Evolutionary conservation across 2,888 invertebrate species (phyloP).

Genomic region (Aradus depressus): DNA sequence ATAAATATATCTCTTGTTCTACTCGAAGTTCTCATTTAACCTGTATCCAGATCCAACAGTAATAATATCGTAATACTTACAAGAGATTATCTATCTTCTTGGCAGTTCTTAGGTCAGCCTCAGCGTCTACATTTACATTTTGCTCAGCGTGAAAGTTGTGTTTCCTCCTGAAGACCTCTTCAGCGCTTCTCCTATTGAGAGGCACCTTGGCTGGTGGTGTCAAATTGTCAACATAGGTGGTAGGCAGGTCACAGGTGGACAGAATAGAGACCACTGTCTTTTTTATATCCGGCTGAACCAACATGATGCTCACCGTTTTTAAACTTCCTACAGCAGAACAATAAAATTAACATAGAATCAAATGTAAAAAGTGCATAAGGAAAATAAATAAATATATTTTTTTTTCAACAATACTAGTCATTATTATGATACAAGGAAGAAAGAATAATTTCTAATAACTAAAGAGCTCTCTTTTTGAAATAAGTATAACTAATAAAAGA

Average conservation of each 20-base stretch:
- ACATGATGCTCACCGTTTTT: slow-evolving; percentile 58
- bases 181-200: not conserved
- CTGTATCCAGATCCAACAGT: too few species aligned
- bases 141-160: slow-evolving; percentile 2
- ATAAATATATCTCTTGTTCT: too few species aligned
- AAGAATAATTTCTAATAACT: too few species aligned
- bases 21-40: too few species aligned
- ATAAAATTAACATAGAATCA: slow-evolving; percentile 1
- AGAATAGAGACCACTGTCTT: slow-evolving; percentile 65
- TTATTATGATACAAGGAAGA: too few species aligned
- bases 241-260: slow-evolving; percentile 69
- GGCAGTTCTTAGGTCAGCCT: slow-evolving; percentile 1
- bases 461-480: too few species aligned
- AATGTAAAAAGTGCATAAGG: too few species aligned
- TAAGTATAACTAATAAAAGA: too few species aligned
- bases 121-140: not conserved
- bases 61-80: slow-evolving; percentile 12
- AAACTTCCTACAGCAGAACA: slow-evolving; percentile 48
- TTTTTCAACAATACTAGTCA: too few species aligned
- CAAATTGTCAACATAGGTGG: slow-evolving; percentile 73
- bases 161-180: not conserved
- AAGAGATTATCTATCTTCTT: slow-evolving; percentile 2
- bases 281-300: slow-evolving; percentile 56
- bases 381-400: too few species aligned
- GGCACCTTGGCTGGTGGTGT: not conserved